These are phyloP conservation scores for Toxotes jaculatrix DNA, from an alignment of 2,113 vertebrate genomes.

Conservation along the genomic window DNA sequence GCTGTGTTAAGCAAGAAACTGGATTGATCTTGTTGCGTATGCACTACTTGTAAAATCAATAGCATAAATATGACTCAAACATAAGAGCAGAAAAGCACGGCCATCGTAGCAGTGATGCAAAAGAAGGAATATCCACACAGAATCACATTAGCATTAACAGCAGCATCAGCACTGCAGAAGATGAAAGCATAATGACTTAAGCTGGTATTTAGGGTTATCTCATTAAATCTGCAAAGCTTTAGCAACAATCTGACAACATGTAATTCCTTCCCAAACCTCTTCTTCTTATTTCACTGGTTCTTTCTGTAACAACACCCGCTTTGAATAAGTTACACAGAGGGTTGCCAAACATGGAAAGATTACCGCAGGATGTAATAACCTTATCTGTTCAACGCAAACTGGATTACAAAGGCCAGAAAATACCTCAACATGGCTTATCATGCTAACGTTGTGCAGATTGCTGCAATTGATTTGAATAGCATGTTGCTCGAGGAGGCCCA, in stretches of 20 bases:
- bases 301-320: constrained; percentile 11
- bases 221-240: constrained; percentile 42
- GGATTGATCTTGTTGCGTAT: constrained; percentile 37
- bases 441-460: constrained; percentile 64
- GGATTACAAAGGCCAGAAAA: constrained; percentile 71
- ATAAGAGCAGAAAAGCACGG: background rate
- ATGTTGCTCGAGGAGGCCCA: constrained; percentile 67
- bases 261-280: constrained; percentile 19
- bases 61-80: constrained; percentile 35
- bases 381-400: constrained; percentile 70
- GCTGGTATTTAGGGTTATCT: constrained; percentile 49
- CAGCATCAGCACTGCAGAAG: constrained; percentile 14
- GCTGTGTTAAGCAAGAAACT: constrained; percentile 60
- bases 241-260: constrained; percentile 21
- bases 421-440: constrained; percentile 59
- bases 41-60: constrained; percentile 48
- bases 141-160: constrained; percentile 9
- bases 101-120: background rate
- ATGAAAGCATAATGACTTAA: constrained; percentile 38
- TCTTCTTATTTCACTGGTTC: constrained; percentile 17
- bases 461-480: constrained; percentile 68
- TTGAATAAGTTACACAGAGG: constrained; percentile 17
- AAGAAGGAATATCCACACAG: background rate
- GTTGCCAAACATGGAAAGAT: constrained; percentile 58
- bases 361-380: constrained; percentile 55